Percentiles rank a stretch among this genome's conserved stretches.
phyloP scores from a whole-genome alignment of 2,113 vertebrate species.

The Morphnarchus princeps region DNA sequence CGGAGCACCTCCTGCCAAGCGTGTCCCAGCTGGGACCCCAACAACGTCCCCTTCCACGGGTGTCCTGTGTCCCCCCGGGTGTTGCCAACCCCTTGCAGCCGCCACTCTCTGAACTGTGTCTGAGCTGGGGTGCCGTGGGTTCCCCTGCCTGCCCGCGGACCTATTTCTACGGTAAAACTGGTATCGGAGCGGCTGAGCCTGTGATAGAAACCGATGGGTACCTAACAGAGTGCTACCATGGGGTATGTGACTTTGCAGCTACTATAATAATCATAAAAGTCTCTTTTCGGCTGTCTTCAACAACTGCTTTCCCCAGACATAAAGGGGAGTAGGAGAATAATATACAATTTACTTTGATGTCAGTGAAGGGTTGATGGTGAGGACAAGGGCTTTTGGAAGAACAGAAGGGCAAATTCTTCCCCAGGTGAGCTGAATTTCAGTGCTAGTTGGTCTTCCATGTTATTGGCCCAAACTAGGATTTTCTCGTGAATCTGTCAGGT shows the following conservation, averaged over 20 bases:
- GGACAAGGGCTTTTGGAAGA: not conserved
- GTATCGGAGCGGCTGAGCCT: not conserved
- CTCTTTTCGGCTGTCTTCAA: not conserved
- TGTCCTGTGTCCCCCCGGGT: not conserved
- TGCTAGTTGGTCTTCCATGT: not conserved
- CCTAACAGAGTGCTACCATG: fast-evolving
- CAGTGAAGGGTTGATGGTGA: not conserved
- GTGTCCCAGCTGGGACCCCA: not conserved
- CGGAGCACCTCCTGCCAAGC: not conserved
- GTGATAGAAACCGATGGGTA: not conserved
- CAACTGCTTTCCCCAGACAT: not conserved
- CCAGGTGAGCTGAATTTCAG: not conserved
- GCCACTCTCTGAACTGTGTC: not conserved
- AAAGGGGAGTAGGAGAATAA: not conserved
- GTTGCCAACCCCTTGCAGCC: not conserved
- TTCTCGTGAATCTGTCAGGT: not conserved
- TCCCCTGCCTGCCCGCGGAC: not conserved
- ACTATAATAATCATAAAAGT: not conserved
- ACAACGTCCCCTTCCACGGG: not conserved
- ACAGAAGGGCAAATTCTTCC: not conserved
- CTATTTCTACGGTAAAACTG: not conserved
- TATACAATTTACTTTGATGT: not conserved
- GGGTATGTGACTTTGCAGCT: not conserved
- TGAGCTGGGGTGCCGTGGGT: not conserved
- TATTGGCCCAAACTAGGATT: not conserved